phyloP scores from a whole-genome alignment of 2,797 vertebrate species.

The Micropoecilia bifurca region DNA sequence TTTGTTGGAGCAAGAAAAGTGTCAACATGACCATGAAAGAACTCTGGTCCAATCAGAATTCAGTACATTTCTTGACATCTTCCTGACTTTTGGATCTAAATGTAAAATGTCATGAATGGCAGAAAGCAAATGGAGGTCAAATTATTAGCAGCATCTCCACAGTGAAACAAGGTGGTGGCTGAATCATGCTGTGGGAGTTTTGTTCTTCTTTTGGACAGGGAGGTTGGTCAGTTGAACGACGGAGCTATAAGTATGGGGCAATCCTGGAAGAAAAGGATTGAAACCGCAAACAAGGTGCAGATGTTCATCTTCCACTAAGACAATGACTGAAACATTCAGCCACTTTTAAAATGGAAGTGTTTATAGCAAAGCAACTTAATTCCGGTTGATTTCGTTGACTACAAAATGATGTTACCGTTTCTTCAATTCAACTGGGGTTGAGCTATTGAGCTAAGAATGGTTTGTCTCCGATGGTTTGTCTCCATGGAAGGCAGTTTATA shows the following conservation, averaged over 20 bases:
- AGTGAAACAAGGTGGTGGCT: neutral
- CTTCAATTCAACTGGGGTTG: neutral
- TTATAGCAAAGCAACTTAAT: neutral
- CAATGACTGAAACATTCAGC: neutral
- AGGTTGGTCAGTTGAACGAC: neutral
- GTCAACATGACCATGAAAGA: neutral
- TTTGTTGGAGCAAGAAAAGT: neutral
- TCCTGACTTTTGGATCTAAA: neutral
- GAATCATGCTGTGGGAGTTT: neutral
- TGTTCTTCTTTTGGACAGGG: neutral
- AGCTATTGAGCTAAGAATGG: neutral
- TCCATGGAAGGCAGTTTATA: neutral
- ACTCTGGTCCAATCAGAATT: neutral
- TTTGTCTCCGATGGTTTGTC: neutral
- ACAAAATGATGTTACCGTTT: neutral
- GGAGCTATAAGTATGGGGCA: neutral
- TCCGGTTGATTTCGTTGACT: neutral
- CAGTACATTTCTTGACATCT: neutral
- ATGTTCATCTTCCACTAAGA: neutral
- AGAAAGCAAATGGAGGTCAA: neutral
- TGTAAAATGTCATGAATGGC: neutral
- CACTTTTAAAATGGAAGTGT: neutral
- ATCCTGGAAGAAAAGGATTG: neutral
- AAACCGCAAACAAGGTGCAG: neutral
- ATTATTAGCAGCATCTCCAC: neutral